Base-by-base conservation (phyloP, 1,140 invertebrate species). In the Mercenaria mercenaria region DNA sequence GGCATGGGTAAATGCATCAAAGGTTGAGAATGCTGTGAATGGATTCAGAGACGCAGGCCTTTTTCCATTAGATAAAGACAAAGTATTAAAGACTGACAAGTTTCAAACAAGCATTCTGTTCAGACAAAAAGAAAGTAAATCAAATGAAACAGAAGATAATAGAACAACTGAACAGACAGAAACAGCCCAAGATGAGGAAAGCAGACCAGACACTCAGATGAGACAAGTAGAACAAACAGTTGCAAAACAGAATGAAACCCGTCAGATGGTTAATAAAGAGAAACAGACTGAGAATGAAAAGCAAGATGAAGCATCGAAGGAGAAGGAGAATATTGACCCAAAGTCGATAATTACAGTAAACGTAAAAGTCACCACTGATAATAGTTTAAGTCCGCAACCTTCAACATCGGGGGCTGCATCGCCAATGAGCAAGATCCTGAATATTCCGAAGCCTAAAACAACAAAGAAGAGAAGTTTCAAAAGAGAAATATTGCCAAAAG, bases 21-120 rank as follows among this genome's bases (percentile, higher is more conserved):
- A 47, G n/a, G 43, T 56, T 74, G 64, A 85, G 18, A 74, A 52
- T 72, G 64, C 47, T 34, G 64, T 72, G 20, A 85, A 74, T 23
- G 61, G 59, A 26, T 83, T 83, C 43, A 64, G 26, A 67, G 39
- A 83, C 29, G 26, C 23, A 26, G 41, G 83, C 8, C 64, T 50
- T 37, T 80, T 56, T 80, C 34, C 47, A n/a, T 15, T 74, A 69
- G 64, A 56, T 26, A 39, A 20, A 84, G 41, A 34, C 20, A 20
- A n/a, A 34, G 37, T 89, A 11, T 15, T 43, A 34, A 32, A 43
- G 59, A 13, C 50, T 43, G 52, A 59, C 20, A 52, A 89, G 18
- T 69, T 81, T 67, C 39, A 83, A 50, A 34, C 41, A 67, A 69
- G 76, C 64, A 39, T 18, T 20, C 20, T 81, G 41, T 74, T 88